phyloP scores from a whole-genome alignment of 2,113 vertebrate species.

The Labeo catla region DNA sequence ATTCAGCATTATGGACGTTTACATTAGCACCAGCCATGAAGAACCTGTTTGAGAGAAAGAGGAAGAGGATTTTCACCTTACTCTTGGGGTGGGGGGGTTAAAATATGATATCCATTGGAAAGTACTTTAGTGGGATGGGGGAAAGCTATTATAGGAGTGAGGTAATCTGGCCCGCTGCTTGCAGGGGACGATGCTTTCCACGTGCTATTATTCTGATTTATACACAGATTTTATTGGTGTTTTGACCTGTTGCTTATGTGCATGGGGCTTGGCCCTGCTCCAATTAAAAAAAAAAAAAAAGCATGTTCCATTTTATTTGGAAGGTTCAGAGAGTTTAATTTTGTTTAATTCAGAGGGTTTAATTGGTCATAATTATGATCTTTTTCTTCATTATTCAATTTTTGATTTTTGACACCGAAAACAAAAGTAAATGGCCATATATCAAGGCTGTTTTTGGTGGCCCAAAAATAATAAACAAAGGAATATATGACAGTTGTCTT shows the following conservation, averaged over 20 bases:
- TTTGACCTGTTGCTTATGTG: not conserved
- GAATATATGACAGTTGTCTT: not conserved
- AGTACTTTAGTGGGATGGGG: conserved; percentile 28
- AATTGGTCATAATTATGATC: not conserved
- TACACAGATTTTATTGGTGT: not conserved
- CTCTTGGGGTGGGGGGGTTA: not conserved
- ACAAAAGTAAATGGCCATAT: no score
- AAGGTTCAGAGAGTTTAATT: not conserved
- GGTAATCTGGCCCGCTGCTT: not conserved
- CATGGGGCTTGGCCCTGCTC: not conserved
- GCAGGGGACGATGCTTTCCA: not conserved
- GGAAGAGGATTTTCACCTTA: conserved; percentile 10
- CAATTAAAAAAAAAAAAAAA: not conserved
- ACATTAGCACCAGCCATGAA: not conserved
- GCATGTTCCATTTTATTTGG: not conserved
- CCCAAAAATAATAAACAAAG: no score
- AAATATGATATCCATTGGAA: conserved; percentile 46
- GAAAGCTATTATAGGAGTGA: conserved; percentile 38
- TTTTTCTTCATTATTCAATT: no score
- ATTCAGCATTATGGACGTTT: not conserved
- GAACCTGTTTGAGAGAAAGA: conserved; percentile 6
- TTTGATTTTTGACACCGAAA: no score
- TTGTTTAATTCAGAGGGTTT: no score
- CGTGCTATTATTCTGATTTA: not conserved
- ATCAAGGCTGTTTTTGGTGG: no score